Evolutionary conservation across 2,797 vertebrate genomes (phyloP), one percentile per base, ranked within the genome.

Genomic region (Pygocentrus nattereri): DNA sequence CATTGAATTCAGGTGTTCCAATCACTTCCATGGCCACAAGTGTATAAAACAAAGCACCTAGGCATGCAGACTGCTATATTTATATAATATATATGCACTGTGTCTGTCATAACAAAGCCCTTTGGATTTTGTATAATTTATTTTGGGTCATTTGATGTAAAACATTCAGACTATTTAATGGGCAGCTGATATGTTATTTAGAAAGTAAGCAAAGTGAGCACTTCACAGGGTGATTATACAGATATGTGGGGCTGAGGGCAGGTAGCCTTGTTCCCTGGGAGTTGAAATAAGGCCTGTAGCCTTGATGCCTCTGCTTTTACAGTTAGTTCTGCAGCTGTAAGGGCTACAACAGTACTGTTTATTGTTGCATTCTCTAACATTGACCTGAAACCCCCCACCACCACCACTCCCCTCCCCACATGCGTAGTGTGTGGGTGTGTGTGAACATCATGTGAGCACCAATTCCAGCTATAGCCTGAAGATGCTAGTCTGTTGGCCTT

Each of bases 371-470:
- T 73, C 79, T 74, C 25, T 30, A 80, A 84, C 59, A 78, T 27
- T 85, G 85, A 74, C 77, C 85, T 59, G 74, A 74, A 65, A 30
- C 69, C 62, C 62, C 72, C 59, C 69, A 56, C 73, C 67, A 73
- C 31, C 27, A 61, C 11, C 31, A 67, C 30, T 78, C 69, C 79
- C 79, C 72, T 81, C 78, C 65, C 58, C 54, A 61, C 75, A 82
- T 67, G 71, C 73, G 38, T 87, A 68, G 73, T 87, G 76, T 81
- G 76, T 86, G 41, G 70, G 76, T 47, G 83, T 69, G 85, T 84
- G 85, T 79, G 74, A 89, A 87, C 76, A 76, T 85, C 93, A 95
- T 94, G 93, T 94, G 93, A 89, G 91, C 38, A 86, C 78, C 89
- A 83, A 87, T 88, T 88, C 85, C 88, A 86, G 85, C 83, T 81